These are phyloP conservation scores for Bombus soroeensis DNA, from an alignment of 1,140 invertebrate species.

Conservation along the genomic window DNA sequence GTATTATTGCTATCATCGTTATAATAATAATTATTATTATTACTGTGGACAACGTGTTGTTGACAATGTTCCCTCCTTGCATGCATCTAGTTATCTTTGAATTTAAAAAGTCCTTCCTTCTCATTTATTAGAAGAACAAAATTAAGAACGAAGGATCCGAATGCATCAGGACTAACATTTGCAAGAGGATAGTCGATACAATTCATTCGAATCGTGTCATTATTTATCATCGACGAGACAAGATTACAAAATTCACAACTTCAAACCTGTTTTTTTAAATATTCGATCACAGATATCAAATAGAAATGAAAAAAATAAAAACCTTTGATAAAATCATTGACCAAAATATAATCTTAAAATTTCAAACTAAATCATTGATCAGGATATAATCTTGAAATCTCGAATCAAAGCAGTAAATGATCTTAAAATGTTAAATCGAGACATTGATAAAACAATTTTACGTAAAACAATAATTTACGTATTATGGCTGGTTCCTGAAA, in stretches of 20 bases:
- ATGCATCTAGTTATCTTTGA: background rate
- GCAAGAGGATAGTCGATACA: background rate
- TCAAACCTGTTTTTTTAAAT: background rate
- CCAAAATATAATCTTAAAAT: background rate
- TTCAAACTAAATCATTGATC: background rate
- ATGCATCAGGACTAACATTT: background rate
- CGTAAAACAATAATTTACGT: no score
- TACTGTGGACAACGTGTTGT: constrained; percentile 66
- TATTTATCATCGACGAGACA: background rate
- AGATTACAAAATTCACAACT: no score
- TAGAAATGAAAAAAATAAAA: no score
- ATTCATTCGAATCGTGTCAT: background rate
- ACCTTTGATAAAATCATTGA: background rate
- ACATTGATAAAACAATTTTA: background rate
- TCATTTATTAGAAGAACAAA: background rate
- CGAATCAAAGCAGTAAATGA: background rate
- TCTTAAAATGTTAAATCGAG: background rate
- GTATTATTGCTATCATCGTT: constrained; percentile 81
- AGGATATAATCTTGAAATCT: background rate
- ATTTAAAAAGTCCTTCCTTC: background rate
- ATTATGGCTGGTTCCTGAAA: background rate
- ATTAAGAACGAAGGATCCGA: background rate
- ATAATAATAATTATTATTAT: constrained; percentile 81
- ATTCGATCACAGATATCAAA: background rate
- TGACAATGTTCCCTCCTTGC: background rate